Conservation (phyloP, 2,797 vertebrate species). For the Sorex maritimensis region DNA sequence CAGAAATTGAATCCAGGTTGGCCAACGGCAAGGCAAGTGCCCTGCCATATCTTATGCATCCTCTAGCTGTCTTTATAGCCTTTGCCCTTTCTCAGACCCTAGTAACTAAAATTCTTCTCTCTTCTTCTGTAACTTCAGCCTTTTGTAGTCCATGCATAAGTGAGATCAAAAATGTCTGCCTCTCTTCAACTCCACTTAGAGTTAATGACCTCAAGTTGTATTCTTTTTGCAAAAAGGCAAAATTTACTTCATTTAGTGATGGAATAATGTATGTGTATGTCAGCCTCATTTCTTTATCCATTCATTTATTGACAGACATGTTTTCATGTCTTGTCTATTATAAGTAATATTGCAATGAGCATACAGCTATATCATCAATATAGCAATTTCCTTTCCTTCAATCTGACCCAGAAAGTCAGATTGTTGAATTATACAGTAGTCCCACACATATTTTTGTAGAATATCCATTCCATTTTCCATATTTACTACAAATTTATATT, state of each 20-base stretch:
- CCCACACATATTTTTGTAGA: conserved; percentile 1
- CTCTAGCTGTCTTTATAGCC: not conserved
- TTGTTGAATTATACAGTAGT: not conserved
- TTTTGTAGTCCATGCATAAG: not conserved
- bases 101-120: not conserved
- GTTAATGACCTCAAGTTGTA: not conserved
- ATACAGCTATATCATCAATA: conserved; percentile 25
- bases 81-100: not conserved
- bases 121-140: not conserved
- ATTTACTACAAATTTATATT: not conserved
- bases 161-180: not conserved
- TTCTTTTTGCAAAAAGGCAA: not conserved
- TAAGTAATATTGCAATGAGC: not conserved
- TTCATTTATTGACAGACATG: not conserved
- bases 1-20: too few relatives aligned
- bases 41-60: not conserved
- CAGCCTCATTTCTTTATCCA: not conserved
- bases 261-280: not conserved
- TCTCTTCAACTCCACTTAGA: not conserved
- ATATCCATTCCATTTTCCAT: not conserved
- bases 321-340: conserved; percentile 3
- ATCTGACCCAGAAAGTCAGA: not conserved
- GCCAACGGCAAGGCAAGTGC: too few relatives aligned
- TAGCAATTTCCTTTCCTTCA: conserved; percentile 13
- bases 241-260: not conserved